Percentiles rank a stretch among this genome's conserved stretches.
Conservation (phyloP, 2,888 invertebrate species). For the Heterodera filipjevi region DNA sequence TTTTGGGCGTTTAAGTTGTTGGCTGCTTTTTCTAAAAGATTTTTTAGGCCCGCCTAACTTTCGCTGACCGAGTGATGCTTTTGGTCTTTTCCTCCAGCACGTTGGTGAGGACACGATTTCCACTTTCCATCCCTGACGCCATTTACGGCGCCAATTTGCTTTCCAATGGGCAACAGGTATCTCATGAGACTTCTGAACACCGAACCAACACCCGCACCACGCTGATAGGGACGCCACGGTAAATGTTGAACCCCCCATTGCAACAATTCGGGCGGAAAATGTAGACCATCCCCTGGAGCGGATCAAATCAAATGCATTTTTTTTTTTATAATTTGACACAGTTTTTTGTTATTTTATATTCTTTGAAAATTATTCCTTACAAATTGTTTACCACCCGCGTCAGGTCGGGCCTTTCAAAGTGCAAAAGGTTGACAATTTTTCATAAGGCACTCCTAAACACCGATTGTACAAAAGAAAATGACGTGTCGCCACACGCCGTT, state of each 20-base stretch:
- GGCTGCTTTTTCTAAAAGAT: too few relatives aligned
- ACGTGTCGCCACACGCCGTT: constrained; percentile 20
- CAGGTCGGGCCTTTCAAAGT: background rate
- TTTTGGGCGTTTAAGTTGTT: too few relatives aligned
- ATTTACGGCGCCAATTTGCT: background rate
- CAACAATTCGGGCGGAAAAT: background rate
- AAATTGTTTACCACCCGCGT: background rate
- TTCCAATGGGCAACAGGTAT: constrained; percentile 1
- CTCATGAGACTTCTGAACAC: constrained; percentile 10
- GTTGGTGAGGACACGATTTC: background rate
- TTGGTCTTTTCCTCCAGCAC: background rate
- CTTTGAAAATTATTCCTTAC: background rate
- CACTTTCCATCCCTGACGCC: constrained; percentile 13
- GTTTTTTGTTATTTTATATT: background rate
- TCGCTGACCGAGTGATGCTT: constrained; percentile 9
- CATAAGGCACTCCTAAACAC: background rate
- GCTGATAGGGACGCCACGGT: constrained; percentile 7
- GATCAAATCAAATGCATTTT: constrained; percentile 28
- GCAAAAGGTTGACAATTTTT: background rate
- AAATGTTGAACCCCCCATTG: constrained; percentile 14
- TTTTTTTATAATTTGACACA: too few relatives aligned
- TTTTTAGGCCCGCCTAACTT: background rate
- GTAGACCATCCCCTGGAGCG: constrained; percentile 9
- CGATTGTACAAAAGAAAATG: constrained; percentile 27
- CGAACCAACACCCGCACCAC: constrained; percentile 9